Base-by-base conservation (phyloP, 1,140 invertebrate genomes). In the Macrosteles quadrilineatus region DNA sequence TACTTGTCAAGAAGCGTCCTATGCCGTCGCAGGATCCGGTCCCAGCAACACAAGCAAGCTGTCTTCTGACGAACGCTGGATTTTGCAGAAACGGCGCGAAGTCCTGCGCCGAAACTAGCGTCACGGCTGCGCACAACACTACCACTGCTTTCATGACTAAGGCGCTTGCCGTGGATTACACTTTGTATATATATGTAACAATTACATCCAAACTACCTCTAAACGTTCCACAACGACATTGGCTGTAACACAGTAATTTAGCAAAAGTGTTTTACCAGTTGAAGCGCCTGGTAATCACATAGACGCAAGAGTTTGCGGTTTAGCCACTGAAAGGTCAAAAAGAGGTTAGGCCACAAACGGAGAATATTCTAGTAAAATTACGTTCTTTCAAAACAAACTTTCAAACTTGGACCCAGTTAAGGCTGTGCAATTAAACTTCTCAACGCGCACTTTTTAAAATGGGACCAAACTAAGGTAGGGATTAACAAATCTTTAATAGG, bases 21-120 rank as follows among this genome's bases (percentile, higher is more conserved):
- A 50, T 21, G 21, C 14, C 14, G n/a, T 50, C 47, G n/a, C 47
- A 50, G 4, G 14, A 4, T 6, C 47, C 47, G 21, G 6, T 19
- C 4, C 47, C 47, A 3, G 21, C 6, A 3, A 50, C 47, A n/a
- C 47, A 50, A 4, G 14, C 21, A 4, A 50, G 21, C 47, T 50
- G 47, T n/a, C 21, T 17, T n/a, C 21, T 17, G 14, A 50, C 47
- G 47, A 50, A 50, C 6, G 47, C 50, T n/a, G n/a, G 67, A 27
- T 57, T 64, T 14, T 50, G 17, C 25, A 69, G 53, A 14, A 55
- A 69, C 17, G 32, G 19, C n/a, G 45, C 31, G n/a, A 63, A 14
- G 32, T 69, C 67, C 11, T 32, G 36, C 23, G 53, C 32, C 19
- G 27, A 23, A 3, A 50, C 4, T 6, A 50, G 21, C 14, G 14